Base-by-base conservation (phyloP, 2,113 vertebrate genomes). In the Collichthys lucidus region DNA sequence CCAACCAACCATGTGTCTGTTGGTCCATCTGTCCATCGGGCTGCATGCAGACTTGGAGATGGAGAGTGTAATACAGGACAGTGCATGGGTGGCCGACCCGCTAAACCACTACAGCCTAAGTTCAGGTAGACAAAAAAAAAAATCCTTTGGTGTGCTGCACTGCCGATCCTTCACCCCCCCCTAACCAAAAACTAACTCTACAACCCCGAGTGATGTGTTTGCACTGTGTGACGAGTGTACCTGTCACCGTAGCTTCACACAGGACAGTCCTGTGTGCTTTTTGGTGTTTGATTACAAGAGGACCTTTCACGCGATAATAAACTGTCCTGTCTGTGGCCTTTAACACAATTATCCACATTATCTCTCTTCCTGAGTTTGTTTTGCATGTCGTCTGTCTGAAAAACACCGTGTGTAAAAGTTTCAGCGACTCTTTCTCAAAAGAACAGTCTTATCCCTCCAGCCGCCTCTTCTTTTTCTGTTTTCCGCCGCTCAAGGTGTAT, bases 31-130 rank as follows among this genome's bases (percentile, higher is more conserved):
- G 84, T 93, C 84, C 89, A 70, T 86, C 79, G 72, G 86, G 79
- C 83, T 91, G 93, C 93, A 92, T 93, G 93, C 96, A 97, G 96
- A 97, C 96, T 94, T 97, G 96, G 96, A 97, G 96, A 95, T 97
- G 96, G 96, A 97, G 91, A 96, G 91, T 95, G 91, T 97, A 95
- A 96, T 95, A 79, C 94, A 96, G 94, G 95, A 96, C 87, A 96
- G 82, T 96, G 91, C 95, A 89, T 95, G 85, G 95, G 92, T 93
- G 94, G 88, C 96, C 87, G 92, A 97, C 94, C 92, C 95, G 86
- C 93, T 96, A 94, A 96, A 96, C 95, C 95, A 94, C 94, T 96
- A 96, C 95, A 95, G 91, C 78, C 94, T 94, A 88, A 96, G 94
- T 91, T 97, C 96, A 97, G 97, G 97, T 97, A 97, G 95, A 96